Conservation (phyloP, 2,888 invertebrate species). For the Eupithecia abbreviata region DNA sequence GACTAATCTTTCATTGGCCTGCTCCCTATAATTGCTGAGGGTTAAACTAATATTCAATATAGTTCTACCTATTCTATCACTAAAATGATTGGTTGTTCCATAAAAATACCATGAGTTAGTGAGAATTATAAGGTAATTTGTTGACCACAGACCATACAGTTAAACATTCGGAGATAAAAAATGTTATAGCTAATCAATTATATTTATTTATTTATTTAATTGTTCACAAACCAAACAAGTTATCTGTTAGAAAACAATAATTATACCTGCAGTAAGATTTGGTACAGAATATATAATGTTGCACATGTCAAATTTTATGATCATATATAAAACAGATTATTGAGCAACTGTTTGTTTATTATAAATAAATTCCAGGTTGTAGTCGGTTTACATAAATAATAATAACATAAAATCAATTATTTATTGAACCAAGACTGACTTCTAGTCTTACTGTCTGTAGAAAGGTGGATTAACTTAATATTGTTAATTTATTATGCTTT, state of each 20-base stretch:
- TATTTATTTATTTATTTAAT: too few relatives aligned
- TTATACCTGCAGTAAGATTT: neutral
- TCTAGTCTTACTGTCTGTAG: neutral
- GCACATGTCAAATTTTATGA: neutral
- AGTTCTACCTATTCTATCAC: neutral
- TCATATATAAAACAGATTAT: neutral
- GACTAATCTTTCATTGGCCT: constrained; percentile 91
- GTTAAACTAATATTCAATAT: constrained; percentile 45
- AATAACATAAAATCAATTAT: neutral
- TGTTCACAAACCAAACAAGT: neutral
- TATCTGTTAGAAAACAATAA: neutral
- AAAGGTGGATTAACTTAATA: neutral
- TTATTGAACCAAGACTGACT: neutral
- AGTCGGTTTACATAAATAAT: too few relatives aligned
- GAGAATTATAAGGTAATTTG: neutral
- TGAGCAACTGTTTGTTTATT: too few relatives aligned
- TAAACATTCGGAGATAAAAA: neutral
- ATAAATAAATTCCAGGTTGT: too few relatives aligned
- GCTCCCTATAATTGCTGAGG: constrained; percentile 77
- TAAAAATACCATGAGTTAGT: neutral
- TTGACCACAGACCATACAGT: neutral
- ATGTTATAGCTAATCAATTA: neutral
- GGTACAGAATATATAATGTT: neutral
- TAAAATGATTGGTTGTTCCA: neutral
- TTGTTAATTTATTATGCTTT: neutral